Conservation (phyloP, 2,113 vertebrate genomes). For the Hymenochirus boettgeri region DNA sequence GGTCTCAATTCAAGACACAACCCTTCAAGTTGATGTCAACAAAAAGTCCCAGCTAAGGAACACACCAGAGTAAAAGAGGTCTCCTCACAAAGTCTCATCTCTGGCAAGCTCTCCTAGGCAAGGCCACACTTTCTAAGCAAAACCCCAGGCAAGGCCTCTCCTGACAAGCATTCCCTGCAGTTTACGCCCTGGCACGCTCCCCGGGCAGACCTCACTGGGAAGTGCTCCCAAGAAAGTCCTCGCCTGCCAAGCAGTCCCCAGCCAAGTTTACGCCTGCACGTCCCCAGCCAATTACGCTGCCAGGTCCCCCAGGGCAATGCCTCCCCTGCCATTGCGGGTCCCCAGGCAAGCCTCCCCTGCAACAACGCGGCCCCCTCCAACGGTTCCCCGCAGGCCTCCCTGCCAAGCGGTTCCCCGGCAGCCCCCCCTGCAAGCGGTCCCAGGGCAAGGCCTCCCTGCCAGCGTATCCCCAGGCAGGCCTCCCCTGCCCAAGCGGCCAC, state of each 20-base stretch:
- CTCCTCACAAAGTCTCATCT: too few relatives aligned
- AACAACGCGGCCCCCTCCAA: neutral
- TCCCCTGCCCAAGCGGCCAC: neutral
- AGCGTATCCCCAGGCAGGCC: accelerated
- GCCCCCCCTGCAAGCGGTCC: neutral
- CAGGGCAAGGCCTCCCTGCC: neutral
- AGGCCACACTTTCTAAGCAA: too few relatives aligned
- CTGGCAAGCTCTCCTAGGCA: too few relatives aligned
- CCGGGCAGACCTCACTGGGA: too few relatives aligned
- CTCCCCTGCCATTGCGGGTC: neutral
- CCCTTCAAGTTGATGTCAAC: too few relatives aligned
- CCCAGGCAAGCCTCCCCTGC: neutral
- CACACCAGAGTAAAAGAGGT: too few relatives aligned
- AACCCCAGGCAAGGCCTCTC: too few relatives aligned
- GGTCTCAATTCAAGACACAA: too few relatives aligned
- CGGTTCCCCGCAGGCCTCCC: neutral
- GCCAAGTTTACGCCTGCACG: neutral
- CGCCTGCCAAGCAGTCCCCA: neutral
- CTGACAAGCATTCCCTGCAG: too few relatives aligned
- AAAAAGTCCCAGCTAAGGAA: too few relatives aligned
- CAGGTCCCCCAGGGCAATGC: neutral
- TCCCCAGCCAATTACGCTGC: neutral
- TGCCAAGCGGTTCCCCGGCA: neutral
- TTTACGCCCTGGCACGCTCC: too few relatives aligned
- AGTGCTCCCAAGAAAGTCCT: too few relatives aligned